phyloP scores from a whole-genome alignment of 1,140 invertebrate species.

The Linepithema humile region DNA sequence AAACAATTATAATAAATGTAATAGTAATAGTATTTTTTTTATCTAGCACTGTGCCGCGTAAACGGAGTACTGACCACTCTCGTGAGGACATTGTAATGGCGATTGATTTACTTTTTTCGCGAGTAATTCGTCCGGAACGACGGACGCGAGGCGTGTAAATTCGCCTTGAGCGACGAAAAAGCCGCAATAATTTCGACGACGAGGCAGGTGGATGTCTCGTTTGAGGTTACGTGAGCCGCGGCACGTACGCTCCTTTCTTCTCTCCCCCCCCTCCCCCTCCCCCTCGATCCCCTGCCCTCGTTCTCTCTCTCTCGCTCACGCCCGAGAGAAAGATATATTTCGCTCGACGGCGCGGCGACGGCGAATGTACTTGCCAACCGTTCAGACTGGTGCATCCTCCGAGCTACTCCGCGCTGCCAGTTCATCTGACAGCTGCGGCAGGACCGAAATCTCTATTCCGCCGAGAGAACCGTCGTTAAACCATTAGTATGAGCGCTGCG shows the following conservation, averaged over 20 bases:
- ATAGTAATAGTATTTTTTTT: not conserved
- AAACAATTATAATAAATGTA: too few relatives aligned
- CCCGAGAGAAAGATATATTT: not conserved
- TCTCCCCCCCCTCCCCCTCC: not conserved
- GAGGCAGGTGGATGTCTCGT: conserved; percentile 74
- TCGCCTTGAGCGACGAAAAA: conserved; percentile 65
- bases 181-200: conserved; percentile 69
- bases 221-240: conserved; percentile 69
- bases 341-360: conserved; percentile 5
- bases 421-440: conserved; percentile 57
- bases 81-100: not conserved
- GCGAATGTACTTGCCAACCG: conserved; percentile 32
- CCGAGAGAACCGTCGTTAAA: conserved; percentile 8
- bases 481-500: conserved; percentile 12
- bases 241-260: conserved; percentile 63
- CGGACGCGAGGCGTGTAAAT: conserved; percentile 26
- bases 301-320: not conserved
- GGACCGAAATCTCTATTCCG: conserved; percentile 51
- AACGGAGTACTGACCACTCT: not conserved
- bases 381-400: conserved; percentile 30
- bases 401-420: conserved; percentile 43
- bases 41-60: not conserved
- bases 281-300: too few relatives aligned
- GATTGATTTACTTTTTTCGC: conserved; percentile 20
- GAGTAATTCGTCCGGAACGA: conserved; percentile 8